Evolutionary conservation across 2,113 vertebrate genomes (phyloP).

Genomic region (Scomber colias): DNA sequence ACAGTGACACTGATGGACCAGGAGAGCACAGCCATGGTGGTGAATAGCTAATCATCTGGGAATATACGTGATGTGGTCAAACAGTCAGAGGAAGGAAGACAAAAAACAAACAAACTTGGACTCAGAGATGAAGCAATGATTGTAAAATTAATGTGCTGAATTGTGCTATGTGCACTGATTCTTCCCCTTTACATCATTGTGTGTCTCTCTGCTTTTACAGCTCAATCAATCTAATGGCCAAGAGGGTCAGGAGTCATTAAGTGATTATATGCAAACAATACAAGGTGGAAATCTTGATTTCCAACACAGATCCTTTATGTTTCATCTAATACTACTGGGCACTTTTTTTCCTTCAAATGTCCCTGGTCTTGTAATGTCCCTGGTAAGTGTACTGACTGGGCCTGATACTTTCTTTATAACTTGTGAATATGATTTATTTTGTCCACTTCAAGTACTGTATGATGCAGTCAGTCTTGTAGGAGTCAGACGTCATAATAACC

Average conservation of each 20-base stretch:
- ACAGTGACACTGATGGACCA: constrained; percentile 35
- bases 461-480: no score
- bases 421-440: neutral
- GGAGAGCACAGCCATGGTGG: constrained; percentile 19
- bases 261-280: constrained; percentile 15
- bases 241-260: constrained; percentile 29
- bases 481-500: no score
- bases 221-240: constrained; percentile 34
- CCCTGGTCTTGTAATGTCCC: neutral
- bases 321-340: neutral
- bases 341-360: no score
- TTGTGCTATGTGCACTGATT: constrained; percentile 9
- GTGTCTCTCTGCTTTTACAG: constrained; percentile 19
- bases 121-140: constrained; percentile 20
- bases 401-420: neutral
- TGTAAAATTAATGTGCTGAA: constrained; percentile 43
- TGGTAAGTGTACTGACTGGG: neutral
- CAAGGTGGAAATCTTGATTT: constrained; percentile 9
- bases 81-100: neutral
- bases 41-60: constrained; percentile 38
- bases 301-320: neutral
- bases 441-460: neutral
- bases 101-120: neutral
- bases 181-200: constrained; percentile 20
- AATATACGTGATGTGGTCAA: constrained; percentile 12